Evolutionary conservation across 2,797 vertebrate species (phyloP), one percentile per base, ranked within the genome.

Genomic region (Pangasius macronema): DNA sequence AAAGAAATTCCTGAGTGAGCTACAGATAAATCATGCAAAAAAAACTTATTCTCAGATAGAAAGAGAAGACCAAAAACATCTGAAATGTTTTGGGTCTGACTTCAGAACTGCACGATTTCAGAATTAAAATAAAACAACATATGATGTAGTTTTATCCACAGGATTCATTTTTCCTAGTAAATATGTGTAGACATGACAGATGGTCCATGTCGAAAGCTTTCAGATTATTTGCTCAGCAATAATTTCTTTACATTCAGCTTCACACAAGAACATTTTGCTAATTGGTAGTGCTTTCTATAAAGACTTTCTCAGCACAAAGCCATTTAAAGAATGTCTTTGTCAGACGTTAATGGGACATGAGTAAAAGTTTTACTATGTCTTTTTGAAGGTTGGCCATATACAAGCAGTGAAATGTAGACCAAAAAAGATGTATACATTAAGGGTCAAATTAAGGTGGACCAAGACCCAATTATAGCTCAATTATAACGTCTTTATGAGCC

Each of bases 111-210:
- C 20, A 55, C 30, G 57, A 36, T 55, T 57, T 79, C 53, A 79
- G 30, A 57, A 55, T 10, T 77, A 39, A 63, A 63, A 68, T 33
- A 42, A 67, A 84, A 75, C 70, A 42, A 59, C 84, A 16, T 51
- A 77, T 85, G 73, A 85, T 79, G 42, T 79, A n/a, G 67, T 79
- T 57, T 77, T 49, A 65, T 77, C 42, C 30, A 36, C 84, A 82
- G 9, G 53, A 53, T 70, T 87, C 55, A 75, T 46, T 63, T 67
- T 36, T 24, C n/a, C 7, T 10, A 5, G 55, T 61, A 73, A 73
- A 82, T 65, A 67, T 79, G 42, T 42, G 30, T 46, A 82, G 33
- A 57, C 53, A 33, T n/a, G 39, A 33, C 65, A 73, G 39, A 49
- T 65, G 81, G n/a, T 33, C 16, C 61, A 67, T 30, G 42, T 30